Evolutionary conservation across 1,140 invertebrate species (phyloP), one percentile per base, ranked within the genome.

Genomic region (Brachionus angularis): DNA sequence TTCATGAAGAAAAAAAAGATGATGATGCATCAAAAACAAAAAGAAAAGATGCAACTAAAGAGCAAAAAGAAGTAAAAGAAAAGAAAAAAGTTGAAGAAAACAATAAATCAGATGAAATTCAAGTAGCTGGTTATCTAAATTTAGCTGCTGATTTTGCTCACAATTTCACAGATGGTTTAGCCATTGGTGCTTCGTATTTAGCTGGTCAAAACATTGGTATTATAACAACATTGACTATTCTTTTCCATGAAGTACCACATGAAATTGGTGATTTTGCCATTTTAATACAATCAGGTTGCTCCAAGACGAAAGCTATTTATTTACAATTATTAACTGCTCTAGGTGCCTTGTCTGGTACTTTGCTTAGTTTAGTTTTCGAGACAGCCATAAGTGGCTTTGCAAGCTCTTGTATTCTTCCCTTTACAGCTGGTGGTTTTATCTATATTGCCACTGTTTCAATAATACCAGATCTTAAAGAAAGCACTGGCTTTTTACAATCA

Each of bases 231-330:
- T 82, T 93, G 25, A 96, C 91, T 1, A 95, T 98, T 77, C 84
- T 98, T 27, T 82, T 98, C 34, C 94, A 97, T 81, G 94, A 97
- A 85, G 88, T 98, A 73, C 94, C 94, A 53, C 94, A 97, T 84
- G 94, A 98, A 84, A 96, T 98, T 78, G 94, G 94, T 55, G 94
- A 98, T 83, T 98, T 95, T 86, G 93, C 94, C 33, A 96, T 97
- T 81, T 85, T 98, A 21, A 86, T 97, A 61, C 91, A 96, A 81
- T 93, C 91, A 74, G 93, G 93, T 27, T 93, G 90, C 76, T 89
- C 87, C 42, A 87, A 90, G 75, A 87, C 82, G 81, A 93, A 93
- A 84, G 93, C 93, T 1, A 96, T 96, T 86, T 81, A 88, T 74
- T 83, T 96, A 25, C 94, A 97, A 79, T 82, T 97, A 46, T 82